These are phyloP conservation scores for Etheostoma cragini DNA, from an alignment of 2,113 vertebrate genomes.

Conservation along the genomic window DNA sequence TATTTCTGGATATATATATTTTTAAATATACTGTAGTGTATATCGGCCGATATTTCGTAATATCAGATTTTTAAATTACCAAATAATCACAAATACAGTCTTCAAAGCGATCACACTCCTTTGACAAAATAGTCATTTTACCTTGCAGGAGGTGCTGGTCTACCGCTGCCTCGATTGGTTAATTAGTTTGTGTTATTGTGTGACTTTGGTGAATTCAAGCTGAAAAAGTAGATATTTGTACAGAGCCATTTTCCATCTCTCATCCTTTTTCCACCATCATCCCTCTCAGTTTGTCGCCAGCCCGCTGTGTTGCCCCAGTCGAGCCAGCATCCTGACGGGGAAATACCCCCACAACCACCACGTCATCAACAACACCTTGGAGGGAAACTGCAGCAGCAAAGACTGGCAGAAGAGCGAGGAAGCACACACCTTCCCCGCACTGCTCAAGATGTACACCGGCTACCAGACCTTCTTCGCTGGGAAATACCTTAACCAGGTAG, in stretches of 20 bases:
- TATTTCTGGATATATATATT: too few relatives aligned
- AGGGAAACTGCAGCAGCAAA: conserved; percentile 96
- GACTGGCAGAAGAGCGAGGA: conserved; percentile 98
- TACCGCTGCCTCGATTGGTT: too few relatives aligned
- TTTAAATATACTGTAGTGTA: too few relatives aligned
- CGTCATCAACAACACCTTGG: conserved; percentile 96
- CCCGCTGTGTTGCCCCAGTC: conserved; percentile 96
- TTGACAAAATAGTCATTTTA: too few relatives aligned
- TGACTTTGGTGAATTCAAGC: too few relatives aligned
- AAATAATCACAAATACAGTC: too few relatives aligned
- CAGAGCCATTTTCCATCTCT: neutral
- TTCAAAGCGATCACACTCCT: too few relatives aligned
- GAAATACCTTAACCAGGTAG: conserved; percentile 97
- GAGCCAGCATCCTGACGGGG: conserved; percentile 96
- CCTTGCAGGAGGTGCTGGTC: too few relatives aligned
- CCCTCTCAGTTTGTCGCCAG: conserved; percentile 92
- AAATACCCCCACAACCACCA: conserved; percentile 98
- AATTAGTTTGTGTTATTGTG: too few relatives aligned
- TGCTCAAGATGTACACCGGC: conserved; percentile 85
- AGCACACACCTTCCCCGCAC: conserved; percentile 88
- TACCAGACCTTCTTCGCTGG: conserved; percentile 98
- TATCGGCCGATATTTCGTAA: too few relatives aligned
- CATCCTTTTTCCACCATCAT: neutral
- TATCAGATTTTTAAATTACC: too few relatives aligned
- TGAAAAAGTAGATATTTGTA: neutral